A percentile compares a stretch with the other conserved stretches of the same genome.
phyloP scores from a whole-genome alignment of 2,797 vertebrate genomes.

The Champsocephalus gunnari region DNA sequence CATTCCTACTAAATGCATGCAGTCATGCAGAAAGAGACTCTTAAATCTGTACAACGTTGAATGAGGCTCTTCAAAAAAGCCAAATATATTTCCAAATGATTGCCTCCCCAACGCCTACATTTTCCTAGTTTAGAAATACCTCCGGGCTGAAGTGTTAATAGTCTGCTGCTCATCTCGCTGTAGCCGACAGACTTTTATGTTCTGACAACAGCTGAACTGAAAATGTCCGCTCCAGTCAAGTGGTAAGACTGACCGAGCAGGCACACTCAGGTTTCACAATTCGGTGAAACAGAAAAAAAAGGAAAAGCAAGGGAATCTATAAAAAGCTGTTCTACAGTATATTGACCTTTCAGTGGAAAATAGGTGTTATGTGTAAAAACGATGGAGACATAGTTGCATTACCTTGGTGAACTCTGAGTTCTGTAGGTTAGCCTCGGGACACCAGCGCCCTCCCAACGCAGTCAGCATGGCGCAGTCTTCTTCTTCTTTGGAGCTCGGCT shows the following conservation, averaged over 20 bases:
- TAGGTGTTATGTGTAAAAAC: conserved; percentile 19
- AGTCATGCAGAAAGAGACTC: conserved; percentile 55
- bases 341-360: conserved; percentile 53
- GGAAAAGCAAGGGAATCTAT: conserved; percentile 9
- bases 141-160: conserved; percentile 43
- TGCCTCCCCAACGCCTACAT: conserved; percentile 52
- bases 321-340: conserved; percentile 11
- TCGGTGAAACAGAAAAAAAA: not conserved
- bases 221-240: conserved; percentile 39
- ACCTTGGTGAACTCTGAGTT: conserved; percentile 89
- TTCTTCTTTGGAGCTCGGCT: conserved; percentile 73
- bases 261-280: conserved; percentile 24
- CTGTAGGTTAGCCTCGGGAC: conserved; percentile 74
- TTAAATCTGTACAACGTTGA: conserved; percentile 36
- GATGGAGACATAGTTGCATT: conserved; percentile 35
- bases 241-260: conserved; percentile 32
- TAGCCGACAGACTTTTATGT: conserved; percentile 22
- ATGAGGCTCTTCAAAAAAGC: conserved; percentile 36
- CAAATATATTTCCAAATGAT: conserved; percentile 56
- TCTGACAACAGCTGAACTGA: conserved; percentile 37
- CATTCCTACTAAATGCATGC: conserved; percentile 44
- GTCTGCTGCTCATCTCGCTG: conserved; percentile 47
- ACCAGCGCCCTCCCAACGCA: conserved; percentile 77
- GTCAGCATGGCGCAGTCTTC: conserved; percentile 83
- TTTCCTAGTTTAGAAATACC: conserved; percentile 63